These are phyloP conservation scores for Pycnonotus jocosus DNA, from an alignment of 2,113 vertebrate genomes.

Conservation along the genomic window DNA sequence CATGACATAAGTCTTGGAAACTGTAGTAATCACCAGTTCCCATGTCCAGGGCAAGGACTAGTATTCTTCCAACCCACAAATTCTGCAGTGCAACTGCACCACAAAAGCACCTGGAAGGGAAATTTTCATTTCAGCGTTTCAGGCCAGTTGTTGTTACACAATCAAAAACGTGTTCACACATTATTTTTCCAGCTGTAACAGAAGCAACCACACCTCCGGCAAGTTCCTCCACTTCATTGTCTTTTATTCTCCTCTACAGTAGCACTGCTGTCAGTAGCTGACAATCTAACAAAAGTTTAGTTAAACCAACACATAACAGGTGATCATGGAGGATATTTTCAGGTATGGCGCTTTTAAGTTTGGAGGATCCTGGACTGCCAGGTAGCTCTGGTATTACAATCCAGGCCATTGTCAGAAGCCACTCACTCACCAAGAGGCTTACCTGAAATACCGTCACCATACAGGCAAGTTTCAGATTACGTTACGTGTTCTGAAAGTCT, in stretches of 20 bases:
- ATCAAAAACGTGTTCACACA: slow-evolving; percentile 1
- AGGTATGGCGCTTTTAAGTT: neutral
- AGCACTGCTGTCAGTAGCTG: neutral
- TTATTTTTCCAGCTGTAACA: neutral
- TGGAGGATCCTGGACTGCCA: neutral
- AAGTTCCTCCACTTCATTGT: neutral
- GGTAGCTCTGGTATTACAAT: neutral
- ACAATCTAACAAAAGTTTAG: neutral
- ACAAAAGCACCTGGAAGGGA: slow-evolving; percentile 35
- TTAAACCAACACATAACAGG: neutral
- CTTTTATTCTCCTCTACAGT: neutral
- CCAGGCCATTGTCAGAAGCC: neutral
- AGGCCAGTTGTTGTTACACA: slow-evolving; percentile 7
- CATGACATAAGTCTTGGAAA: slow-evolving; percentile 17
- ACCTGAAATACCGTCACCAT: neutral
- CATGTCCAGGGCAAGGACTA: neutral
- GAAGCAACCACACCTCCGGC: neutral
- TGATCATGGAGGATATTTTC: neutral
- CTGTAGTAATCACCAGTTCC: slow-evolving; percentile 17
- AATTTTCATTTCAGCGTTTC: neutral
- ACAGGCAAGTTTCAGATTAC: neutral
- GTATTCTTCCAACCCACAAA: neutral
- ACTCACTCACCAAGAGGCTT: neutral
- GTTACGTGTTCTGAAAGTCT: neutral
- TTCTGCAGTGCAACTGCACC: neutral